A percentile compares a stretch with the other conserved stretches of the same genome.
Evolutionary conservation across 2,888 invertebrate genomes (phyloP).

Genomic region (Synanthedon myopaeformis): DNA sequence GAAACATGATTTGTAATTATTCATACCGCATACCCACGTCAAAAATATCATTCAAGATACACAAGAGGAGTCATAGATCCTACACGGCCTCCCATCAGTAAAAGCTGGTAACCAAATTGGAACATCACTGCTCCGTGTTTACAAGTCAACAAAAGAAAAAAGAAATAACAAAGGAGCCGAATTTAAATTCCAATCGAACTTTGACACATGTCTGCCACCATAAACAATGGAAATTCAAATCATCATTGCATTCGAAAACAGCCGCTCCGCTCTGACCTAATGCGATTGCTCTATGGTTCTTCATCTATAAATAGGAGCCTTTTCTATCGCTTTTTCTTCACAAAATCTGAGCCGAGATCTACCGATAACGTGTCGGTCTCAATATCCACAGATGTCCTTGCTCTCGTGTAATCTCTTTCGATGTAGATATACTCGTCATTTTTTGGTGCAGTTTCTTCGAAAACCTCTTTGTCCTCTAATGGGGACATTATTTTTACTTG

Average conservation of each 20-base stretch:
- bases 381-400: slow-evolving; percentile 69
- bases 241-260: slow-evolving; percentile 54
- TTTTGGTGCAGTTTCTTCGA: slow-evolving; percentile 63
- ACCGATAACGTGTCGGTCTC: slow-evolving; percentile 66
- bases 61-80: slow-evolving; percentile 54
- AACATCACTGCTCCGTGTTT: slow-evolving; percentile 67
- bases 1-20: slow-evolving; percentile 62
- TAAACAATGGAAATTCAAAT: slow-evolving; percentile 71
- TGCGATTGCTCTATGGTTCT: slow-evolving; percentile 64
- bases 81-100: slow-evolving; percentile 43
- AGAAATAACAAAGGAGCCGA: slow-evolving; percentile 66
- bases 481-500: slow-evolving; percentile 70
- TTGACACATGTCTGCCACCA: slow-evolving; percentile 72
- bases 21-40: slow-evolving; percentile 62
- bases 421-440: slow-evolving; percentile 58
- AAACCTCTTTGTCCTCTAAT: slow-evolving; percentile 64
- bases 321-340: slow-evolving; percentile 67
- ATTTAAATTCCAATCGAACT: slow-evolving; percentile 70
- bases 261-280: slow-evolving; percentile 29
- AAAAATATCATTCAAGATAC: slow-evolving; percentile 48
- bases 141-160: slow-evolving; percentile 64
- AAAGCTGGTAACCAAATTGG: slow-evolving; percentile 62
- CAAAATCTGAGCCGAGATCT: slow-evolving; percentile 64
- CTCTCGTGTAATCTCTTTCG: slow-evolving; percentile 54
- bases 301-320: slow-evolving; percentile 65